Percentiles rank a stretch among this genome's conserved stretches.
Evolutionary conservation across 2,797 vertebrate genomes (phyloP).

Genomic region (Oceanodroma leucorhoa): DNA sequence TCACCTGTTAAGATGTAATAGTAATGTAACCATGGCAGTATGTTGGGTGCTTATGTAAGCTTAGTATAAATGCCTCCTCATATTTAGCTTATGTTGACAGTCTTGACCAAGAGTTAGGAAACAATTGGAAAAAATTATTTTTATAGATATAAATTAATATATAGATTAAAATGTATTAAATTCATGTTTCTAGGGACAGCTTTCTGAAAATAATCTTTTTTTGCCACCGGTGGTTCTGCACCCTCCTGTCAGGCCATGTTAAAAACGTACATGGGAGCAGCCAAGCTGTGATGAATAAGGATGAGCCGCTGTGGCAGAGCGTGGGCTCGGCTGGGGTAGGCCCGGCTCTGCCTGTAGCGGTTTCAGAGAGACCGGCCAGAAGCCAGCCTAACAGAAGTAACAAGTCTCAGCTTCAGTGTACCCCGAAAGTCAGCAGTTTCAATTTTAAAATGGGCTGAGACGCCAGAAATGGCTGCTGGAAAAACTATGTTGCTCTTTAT

Average conservation of each 20-base stretch:
- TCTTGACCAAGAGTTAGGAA: background rate
- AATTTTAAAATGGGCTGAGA: background rate
- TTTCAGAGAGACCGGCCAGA: background rate
- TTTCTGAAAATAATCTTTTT: background rate
- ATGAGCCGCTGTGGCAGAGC: background rate
- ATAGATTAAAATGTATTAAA: background rate
- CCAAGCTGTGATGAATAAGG: background rate
- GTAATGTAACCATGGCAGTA: background rate
- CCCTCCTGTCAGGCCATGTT: background rate
- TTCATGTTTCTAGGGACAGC: background rate
- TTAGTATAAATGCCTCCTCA: background rate
- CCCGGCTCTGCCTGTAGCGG: background rate
- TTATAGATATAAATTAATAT: background rate
- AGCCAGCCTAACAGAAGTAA: background rate
- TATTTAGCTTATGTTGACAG: background rate
- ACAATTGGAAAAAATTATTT: background rate
- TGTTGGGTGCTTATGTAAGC: background rate
- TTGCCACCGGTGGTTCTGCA: background rate
- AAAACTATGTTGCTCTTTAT: background rate
- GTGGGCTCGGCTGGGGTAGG: background rate
- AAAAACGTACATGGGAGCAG: fast-evolving
- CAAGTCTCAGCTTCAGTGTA: background rate
- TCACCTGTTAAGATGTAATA: background rate
- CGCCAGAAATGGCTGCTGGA: background rate
- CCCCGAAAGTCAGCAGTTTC: background rate